phyloP scores from a whole-genome alignment of 2,797 vertebrate species.

The Tokudaia muenninki region DNA sequence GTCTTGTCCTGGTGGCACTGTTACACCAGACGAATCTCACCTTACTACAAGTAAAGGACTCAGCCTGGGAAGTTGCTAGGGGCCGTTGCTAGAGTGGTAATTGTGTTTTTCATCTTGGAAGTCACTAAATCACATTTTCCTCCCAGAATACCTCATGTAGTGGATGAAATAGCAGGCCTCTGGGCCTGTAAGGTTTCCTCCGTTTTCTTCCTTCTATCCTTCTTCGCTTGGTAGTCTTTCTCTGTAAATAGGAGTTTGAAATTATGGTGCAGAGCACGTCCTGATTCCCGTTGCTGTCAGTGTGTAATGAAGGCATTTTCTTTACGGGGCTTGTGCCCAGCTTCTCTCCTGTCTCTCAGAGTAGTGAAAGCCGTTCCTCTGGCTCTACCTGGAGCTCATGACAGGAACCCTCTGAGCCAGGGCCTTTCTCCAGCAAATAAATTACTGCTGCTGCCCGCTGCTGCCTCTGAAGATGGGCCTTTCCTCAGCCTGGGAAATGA shows the following conservation, averaged over 20 bases:
- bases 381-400: slow-evolving; percentile 32
- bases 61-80: neutral
- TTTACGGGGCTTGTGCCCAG: slow-evolving; percentile 20
- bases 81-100: slow-evolving; percentile 14
- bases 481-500: neutral
- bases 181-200: neutral
- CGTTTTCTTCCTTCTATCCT: neutral
- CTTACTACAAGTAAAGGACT: neutral
- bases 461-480: slow-evolving; percentile 9
- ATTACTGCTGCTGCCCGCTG: slow-evolving; percentile 43
- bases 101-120: slow-evolving; percentile 57
- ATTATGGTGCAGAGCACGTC: slow-evolving; percentile 67
- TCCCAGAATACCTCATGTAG: neutral
- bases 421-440: slow-evolving; percentile 81
- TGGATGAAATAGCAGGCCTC: neutral
- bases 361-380: slow-evolving; percentile 44
- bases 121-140: slow-evolving; percentile 45
- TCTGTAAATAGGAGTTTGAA: slow-evolving; percentile 37
- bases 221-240: neutral
- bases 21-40: neutral
- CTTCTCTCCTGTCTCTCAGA: slow-evolving; percentile 62
- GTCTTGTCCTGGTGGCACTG: neutral
- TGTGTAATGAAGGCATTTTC: slow-evolving; percentile 74
- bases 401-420: slow-evolving; percentile 65
- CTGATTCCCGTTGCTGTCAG: slow-evolving; percentile 75